These are phyloP conservation scores for Apostichopus leukothele DNA, from an alignment of 53 echinoderm and acorn worm genomes.

Conservation along the genomic window DNA sequence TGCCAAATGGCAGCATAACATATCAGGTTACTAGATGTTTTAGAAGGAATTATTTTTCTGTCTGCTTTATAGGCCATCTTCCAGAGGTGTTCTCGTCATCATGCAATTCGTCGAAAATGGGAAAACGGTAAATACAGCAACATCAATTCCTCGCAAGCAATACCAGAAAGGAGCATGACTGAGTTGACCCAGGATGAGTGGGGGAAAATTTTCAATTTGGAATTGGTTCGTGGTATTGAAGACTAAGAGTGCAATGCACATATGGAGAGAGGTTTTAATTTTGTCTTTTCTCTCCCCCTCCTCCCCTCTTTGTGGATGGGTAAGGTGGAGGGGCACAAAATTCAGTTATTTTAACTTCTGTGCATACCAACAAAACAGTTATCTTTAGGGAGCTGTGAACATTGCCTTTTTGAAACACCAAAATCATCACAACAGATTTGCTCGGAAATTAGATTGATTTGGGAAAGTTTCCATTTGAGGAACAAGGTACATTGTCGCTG, in stretches of 20 bases:
- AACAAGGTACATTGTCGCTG: too few relatives aligned
- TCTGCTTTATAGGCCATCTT: not conserved
- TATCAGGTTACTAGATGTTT: not conserved
- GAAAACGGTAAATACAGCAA: slow-evolving; percentile 5
- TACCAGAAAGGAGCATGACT: slow-evolving; percentile 24
- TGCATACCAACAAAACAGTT: too few relatives aligned
- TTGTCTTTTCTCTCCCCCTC: too few relatives aligned
- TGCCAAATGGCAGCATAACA: not conserved
- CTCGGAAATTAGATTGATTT: too few relatives aligned
- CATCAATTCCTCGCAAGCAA: not conserved
- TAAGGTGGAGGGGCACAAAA: too few relatives aligned
- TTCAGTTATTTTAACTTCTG: too few relatives aligned
- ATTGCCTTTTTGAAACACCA: too few relatives aligned
- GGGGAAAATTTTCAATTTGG: slow-evolving; percentile 11
- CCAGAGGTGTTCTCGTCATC: not conserved
- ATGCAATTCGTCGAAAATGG: slow-evolving; percentile 27
- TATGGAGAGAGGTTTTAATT: too few relatives aligned
- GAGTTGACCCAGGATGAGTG: not conserved
- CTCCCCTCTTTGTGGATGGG: too few relatives aligned
- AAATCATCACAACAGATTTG: too few relatives aligned
- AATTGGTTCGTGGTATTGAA: not conserved
- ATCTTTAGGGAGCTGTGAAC: too few relatives aligned
- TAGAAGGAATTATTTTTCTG: not conserved
- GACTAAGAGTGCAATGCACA: not conserved
- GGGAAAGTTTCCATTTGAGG: too few relatives aligned